These are phyloP conservation scores for Chaetops frenatus DNA, from an alignment of 2,113 vertebrate species.

Conservation along the genomic window DNA sequence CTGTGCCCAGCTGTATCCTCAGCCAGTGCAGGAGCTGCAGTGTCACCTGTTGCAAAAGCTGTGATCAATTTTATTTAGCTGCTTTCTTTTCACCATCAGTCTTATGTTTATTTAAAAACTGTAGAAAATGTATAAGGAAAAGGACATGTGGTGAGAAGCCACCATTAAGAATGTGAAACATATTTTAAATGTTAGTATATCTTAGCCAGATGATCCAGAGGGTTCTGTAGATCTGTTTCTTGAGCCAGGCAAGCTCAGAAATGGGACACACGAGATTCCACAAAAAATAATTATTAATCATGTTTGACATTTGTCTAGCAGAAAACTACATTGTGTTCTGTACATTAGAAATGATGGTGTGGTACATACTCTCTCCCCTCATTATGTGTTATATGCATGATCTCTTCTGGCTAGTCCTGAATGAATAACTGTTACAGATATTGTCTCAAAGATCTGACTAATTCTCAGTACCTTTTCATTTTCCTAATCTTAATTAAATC, in stretches of 20 bases:
- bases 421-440: conserved; percentile 24
- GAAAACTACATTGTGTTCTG: background rate
- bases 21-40: background rate
- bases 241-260: background rate
- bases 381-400: background rate
- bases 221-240: background rate
- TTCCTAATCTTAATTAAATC: conserved; percentile 73
- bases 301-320: background rate
- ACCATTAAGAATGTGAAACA: background rate
- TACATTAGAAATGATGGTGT: background rate
- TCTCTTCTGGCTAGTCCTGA: background rate
- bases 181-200: background rate
- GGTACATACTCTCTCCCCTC: background rate
- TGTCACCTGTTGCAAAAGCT: background rate
- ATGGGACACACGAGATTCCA: background rate
- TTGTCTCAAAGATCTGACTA: conserved; percentile 31
- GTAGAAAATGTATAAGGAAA: background rate
- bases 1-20: background rate
- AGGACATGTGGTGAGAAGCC: background rate
- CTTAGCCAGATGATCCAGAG: background rate
- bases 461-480: conserved; percentile 8
- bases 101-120: background rate
- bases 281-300: background rate
- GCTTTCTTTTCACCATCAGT: background rate
- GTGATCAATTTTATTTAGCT: background rate